Conservation (phyloP, 1,140 invertebrate genomes). For the Sitophilus oryzae region DNA sequence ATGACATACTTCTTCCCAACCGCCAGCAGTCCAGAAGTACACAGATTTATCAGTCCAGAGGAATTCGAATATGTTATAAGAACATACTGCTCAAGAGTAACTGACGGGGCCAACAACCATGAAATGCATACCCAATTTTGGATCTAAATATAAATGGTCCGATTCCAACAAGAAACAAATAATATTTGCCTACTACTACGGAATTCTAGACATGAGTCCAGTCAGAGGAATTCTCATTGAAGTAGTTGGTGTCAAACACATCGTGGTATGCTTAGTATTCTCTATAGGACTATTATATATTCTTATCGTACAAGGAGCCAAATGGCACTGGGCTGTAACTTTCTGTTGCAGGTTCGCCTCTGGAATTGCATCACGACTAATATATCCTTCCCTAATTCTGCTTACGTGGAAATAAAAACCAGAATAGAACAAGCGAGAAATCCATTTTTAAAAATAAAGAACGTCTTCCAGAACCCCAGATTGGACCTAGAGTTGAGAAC, state of each 20-base stretch:
- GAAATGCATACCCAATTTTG: slow-evolving; percentile 20
- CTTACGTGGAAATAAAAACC: too few species aligned
- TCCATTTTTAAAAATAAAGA: too few species aligned
- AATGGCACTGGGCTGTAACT: slow-evolving; percentile 9
- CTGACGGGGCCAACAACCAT: too few species aligned
- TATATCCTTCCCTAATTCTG: too few species aligned
- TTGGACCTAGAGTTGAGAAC: too few species aligned
- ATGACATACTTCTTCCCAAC: slow-evolving; percentile 45
- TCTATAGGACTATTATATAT: slow-evolving; percentile 12
- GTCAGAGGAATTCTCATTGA: slow-evolving; percentile 29
- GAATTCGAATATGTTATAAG: slow-evolving; percentile 74
- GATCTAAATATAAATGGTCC: slow-evolving; percentile 51
- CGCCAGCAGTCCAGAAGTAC: slow-evolving; percentile 62
- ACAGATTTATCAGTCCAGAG: slow-evolving; percentile 65
- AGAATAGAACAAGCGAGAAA: too few species aligned
- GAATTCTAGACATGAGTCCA: slow-evolving; percentile 35
- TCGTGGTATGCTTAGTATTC: slow-evolving; percentile 10
- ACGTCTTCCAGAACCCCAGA: too few species aligned
- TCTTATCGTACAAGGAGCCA: slow-evolving; percentile 6
- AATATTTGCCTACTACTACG: slow-evolving; percentile 61
- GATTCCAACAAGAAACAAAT: slow-evolving; percentile 54
- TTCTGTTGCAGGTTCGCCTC: slow-evolving; percentile 14
- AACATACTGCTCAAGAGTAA: too few species aligned
- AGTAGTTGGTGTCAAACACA: slow-evolving; percentile 36
- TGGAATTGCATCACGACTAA: slow-evolving; percentile 62